Base-by-base conservation (phyloP, 1,140 invertebrate genomes). In the Drosophila dunni region DNA sequence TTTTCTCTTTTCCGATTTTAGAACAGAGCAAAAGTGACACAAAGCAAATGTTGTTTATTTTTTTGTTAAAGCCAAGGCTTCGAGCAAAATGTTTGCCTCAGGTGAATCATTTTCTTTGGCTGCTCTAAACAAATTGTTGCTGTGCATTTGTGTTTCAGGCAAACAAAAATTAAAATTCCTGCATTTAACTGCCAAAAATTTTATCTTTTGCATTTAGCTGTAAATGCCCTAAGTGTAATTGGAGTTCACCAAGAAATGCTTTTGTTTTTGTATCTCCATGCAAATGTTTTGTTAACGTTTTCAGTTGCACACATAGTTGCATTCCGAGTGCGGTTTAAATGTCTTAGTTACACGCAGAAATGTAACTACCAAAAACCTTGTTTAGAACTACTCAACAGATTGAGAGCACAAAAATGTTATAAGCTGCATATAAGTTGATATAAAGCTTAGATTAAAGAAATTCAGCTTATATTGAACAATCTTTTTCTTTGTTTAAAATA, bases 11-110 rank as follows among this genome's bases (percentile, higher is more conserved):
- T 64, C 29, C 45, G 11, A 45, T 45, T 33, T 54, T 33, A 10
- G 53, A 58, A 65, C 65, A 56, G 13, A 24, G 15, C 53, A 77
- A 73, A 72, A 84, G 60, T 83, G 75, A 88, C 84, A 86, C 76
- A 86, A 86, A 86, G 84, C 84, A 83, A 86, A 86, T 83, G 79
- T 82, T 86, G 79, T 64, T 7, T 77, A 29, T 29, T 29, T 64
- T n/a, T 82, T 79, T 68, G 75, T 36, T 63, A 79, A 83, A 83
- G 82, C 62, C 50, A 53, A 82, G 72, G 79, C 83, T 65, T 65
- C 50, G 17, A 75, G 82, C 75, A 82, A 82, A 20, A 70, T 66
- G 51, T 44, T 24, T 42, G 61, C 61, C 34, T 46, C 60, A 67
- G 51, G 53, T 36, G 50, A 44, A 61, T 7, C 56, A 44, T 10